Base-by-base conservation (phyloP, 2,113 vertebrate genomes). In the Bufo bufo region DNA sequence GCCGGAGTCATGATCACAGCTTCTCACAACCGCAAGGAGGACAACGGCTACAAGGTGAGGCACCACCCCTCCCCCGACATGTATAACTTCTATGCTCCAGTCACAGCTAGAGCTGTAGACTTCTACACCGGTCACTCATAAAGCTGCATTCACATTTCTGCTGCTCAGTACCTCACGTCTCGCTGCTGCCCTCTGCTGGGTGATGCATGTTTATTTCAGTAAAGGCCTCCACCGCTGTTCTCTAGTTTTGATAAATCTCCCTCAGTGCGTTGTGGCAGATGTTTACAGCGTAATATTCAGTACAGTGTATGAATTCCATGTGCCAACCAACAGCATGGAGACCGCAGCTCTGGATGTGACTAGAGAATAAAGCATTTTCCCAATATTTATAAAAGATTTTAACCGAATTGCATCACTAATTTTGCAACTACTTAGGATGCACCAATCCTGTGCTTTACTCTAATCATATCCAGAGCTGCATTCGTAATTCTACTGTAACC, bases 1-100 rank as follows among this genome's bases (percentile, higher is more conserved):
- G 97, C 97, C 1, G 98, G 98, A 0, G 96, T 98, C 43, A 99
- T 99, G 98, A 96, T 99, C 90, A 99, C 98, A 0, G 98, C 98
- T 0, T 99, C 98, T 14, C 98, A 99, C 90, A 99, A 99, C 89
- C 94, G 96, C 0, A 99, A 98, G 91, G 97, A 99, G 90, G 98
- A 99, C 94, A 99, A 99, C 0, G 98, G 98, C 0, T 99, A 99
- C 92, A 99, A 99, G 96, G 97, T 98, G 71, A 80, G 75, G 16
- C 12, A 47, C 13, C 6, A 5, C n/a, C 20, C 6, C 2, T 5
- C 33, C 71, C 12, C 13, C 66, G 4, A 10, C 65, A 6, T 66
- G 7, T 66, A n/a, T n/a, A 10, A 6, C 5, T 52, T 52, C 9
- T 52, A 9, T 52, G 4, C n/a, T 66, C 65, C 11, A 71, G 23